phyloP scores from a whole-genome alignment of 2,888 invertebrate species.

The Molorchus minor region DNA sequence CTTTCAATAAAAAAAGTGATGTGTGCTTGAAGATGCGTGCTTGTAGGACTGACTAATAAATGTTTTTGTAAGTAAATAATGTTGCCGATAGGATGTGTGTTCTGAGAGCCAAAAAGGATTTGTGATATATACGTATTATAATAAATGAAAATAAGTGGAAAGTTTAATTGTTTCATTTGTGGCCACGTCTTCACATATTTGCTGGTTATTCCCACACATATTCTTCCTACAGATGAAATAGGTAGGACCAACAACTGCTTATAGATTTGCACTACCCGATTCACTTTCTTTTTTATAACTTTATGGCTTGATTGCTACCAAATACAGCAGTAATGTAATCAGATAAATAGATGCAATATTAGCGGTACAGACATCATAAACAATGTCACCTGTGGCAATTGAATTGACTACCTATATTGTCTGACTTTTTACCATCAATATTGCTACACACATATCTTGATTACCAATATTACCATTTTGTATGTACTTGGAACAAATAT shows the following conservation, averaged over 20 bases:
- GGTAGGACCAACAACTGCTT: constrained; percentile 1
- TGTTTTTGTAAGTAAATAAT: constrained; percentile 60
- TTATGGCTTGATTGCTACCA: too few relatives aligned
- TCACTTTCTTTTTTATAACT: constrained; percentile 9
- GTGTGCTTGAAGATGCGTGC: constrained; percentile 56
- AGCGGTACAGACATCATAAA: too few relatives aligned
- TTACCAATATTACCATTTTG: too few relatives aligned
- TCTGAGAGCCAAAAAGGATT: constrained; percentile 77
- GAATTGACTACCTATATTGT: too few relatives aligned
- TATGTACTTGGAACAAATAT: too few relatives aligned
- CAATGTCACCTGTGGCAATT: too few relatives aligned
- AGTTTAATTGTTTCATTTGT: constrained; percentile 52
- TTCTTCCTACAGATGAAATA: constrained; percentile 16
- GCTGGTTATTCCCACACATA: constrained; percentile 20
- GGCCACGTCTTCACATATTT: constrained; percentile 21
- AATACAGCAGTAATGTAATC: too few relatives aligned
- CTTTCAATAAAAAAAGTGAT: constrained; percentile 56
- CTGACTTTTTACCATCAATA: too few relatives aligned
- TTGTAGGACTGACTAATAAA: constrained; percentile 56
- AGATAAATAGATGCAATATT: too few relatives aligned
- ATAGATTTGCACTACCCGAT: not conserved
- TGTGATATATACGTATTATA: constrained; percentile 77
- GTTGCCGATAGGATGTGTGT: constrained; percentile 71
- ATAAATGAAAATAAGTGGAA: constrained; percentile 60
- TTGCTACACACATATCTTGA: too few relatives aligned